Evolutionary conservation across 2,113 vertebrate genomes (phyloP), one percentile per base, ranked within the genome.

Genomic region (Pygoscelis adeliae): DNA sequence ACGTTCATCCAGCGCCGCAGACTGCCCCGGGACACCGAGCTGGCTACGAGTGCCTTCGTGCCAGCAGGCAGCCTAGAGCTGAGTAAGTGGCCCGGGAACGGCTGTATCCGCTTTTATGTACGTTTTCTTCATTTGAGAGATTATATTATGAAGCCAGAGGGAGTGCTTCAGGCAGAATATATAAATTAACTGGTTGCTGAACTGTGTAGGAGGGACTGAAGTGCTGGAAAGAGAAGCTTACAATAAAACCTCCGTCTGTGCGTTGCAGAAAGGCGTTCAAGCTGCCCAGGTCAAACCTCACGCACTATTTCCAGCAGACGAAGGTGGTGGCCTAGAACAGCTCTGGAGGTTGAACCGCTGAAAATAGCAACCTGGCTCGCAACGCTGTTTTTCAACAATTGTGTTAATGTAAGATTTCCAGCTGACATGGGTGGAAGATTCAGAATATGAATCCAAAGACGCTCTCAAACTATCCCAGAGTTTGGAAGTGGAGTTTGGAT

Each of bases 121-220:
- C 18, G 5, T 93, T 98, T 96, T 96, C 71, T 92, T 95, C 61
- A 95, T 95, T 94, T 93, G 69, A 95, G 96, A 92, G 40, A 89
- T 87, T 83, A 30, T 50, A 40, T 81, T 93, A 91, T 95, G 85
- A 92, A 97, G 71, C 88, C 87, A 58, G 85, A 96, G 91, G 79
- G 77, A 90, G 77, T 94, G 88, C 89, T 93, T 93, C 83, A 90
- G 87, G 81, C 82, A 86, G 91, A 89, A 55, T 52, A 69, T 90
- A 88, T 96, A 98, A 95, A 93, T 97, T 97, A 90, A 80, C 58
- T 94, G 94, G 55, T 58, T 89, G 92, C 95, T 89, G 74, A 93
- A 91, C 30, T 92, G 42, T 72, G 83, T 93, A 93, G 91, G 89
- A 93, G 89, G 84, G 78, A 88, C 92, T 89, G 74, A 95, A 97